Evolutionary conservation across 2,888 invertebrate genomes (phyloP), one percentile per base, ranked within the genome.

Genomic region (Amphiduros pacificus): DNA sequence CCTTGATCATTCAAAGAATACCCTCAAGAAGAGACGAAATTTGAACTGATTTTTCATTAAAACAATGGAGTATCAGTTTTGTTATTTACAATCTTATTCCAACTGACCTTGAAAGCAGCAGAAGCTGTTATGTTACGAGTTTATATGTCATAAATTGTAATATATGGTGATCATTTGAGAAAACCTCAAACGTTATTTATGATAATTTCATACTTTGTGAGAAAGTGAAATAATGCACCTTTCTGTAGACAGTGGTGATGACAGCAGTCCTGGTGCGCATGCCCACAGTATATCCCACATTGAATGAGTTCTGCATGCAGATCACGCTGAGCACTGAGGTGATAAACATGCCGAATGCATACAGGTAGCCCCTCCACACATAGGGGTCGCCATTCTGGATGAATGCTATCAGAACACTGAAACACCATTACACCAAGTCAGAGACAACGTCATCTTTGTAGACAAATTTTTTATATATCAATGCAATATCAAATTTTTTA

Each of bases 311-410:
- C 51, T 64, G 62, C 31, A 68, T 48, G 48, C 44, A 62, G 22
- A 69, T 17, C 17, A 60, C 58, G 4, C 54, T 50, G 11, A 55
- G 6, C n/a, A 66, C 26, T 0, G 67, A 62, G 9, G 48, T 53
- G 22, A 52, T 11, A 54, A 70, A 67, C 60, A 70, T 65, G 32
- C 28, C 24, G 11, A 56, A 31, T 4, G 64, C 61, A 22, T 62
- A 60, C 3, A 70, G n/a, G 27, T 60, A 61, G 11, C 70, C 70
- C 28, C 67, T 60, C 70, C 70, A 70, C n/a, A 52, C 55, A 36
- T 63, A 62, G 26, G 61, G 54, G 27, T 56, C 55, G 20, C 58
- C 49, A 22, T n/a, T 51, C 31, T 59, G 44, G 9, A 69, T 62
- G 31, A 65, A 69, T 22, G 22, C 41, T 31, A 69, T 55, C 41